Evolutionary conservation across 2,797 vertebrate genomes (phyloP).

Genomic region (Apodemus agrarius): DNA sequence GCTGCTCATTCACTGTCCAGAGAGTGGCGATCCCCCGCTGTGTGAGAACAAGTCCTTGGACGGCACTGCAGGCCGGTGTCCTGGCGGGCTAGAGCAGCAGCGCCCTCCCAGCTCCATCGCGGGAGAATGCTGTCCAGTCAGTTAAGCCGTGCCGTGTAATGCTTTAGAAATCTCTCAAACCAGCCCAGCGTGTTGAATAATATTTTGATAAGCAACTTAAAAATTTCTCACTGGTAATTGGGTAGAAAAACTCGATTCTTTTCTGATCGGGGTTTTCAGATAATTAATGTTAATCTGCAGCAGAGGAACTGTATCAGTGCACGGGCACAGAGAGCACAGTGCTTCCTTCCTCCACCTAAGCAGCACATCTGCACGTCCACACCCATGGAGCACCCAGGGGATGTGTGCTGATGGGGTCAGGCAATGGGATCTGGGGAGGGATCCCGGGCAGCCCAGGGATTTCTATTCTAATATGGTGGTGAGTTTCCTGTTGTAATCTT

Average conservation of each 20-base stretch:
- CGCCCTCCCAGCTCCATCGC: neutral
- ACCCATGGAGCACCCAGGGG: accelerated
- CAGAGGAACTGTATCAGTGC: neutral
- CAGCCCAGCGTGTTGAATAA: neutral
- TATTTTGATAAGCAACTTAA: slow-evolving; percentile 15
- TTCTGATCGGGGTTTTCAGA: neutral
- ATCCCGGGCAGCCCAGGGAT: neutral
- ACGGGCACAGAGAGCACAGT: neutral
- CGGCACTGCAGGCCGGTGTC: neutral
- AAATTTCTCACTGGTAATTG: slow-evolving; percentile 9
- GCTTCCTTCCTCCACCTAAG: accelerated
- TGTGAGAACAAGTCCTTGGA: neutral
- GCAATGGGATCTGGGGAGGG: neutral
- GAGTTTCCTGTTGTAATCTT: slow-evolving; percentile 7
- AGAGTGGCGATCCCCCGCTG: neutral
- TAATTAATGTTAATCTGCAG: neutral
- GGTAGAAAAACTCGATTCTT: neutral
- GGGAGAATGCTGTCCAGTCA: neutral
- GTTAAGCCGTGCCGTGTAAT: neutral
- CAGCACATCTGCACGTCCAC: accelerated
- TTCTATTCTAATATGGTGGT: slow-evolving; percentile 6
- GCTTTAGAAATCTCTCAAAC: slow-evolving; percentile 11
- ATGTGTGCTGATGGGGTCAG: neutral
- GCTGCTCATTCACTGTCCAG: neutral
- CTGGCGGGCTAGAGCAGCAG: neutral